Conservation (phyloP, 35 echinoderm and acorn worm species). For the Lytechinus pictus region DNA sequence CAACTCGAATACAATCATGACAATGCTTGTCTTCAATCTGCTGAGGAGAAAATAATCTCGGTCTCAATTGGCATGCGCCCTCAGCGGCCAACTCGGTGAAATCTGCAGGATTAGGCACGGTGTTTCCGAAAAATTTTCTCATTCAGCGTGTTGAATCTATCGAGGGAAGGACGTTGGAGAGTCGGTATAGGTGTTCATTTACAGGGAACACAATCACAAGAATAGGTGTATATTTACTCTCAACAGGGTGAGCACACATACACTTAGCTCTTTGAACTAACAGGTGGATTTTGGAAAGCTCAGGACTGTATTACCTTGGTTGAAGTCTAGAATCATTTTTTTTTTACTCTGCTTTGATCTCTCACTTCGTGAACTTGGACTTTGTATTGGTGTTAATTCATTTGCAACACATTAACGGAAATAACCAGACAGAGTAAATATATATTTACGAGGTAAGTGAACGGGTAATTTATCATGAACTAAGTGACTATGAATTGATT, state of each 20-base stretch:
- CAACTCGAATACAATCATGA: too few species aligned
- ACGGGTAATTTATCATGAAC: background rate
- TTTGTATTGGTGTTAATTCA: background rate
- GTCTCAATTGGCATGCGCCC: background rate
- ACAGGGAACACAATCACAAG: background rate
- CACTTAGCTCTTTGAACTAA: background rate
- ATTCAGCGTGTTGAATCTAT: background rate
- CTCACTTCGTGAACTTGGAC: background rate
- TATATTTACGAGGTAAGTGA: background rate
- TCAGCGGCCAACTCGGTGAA: background rate
- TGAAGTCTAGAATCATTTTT: background rate
- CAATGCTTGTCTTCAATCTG: too few species aligned
- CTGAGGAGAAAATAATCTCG: background rate
- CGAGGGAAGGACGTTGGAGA: background rate
- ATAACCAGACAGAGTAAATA: background rate
- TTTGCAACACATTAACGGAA: slow-evolving; percentile 11
- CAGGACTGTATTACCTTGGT: background rate
- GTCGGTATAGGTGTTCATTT: background rate
- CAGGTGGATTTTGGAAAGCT: background rate
- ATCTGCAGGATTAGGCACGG: background rate
- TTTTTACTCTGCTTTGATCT: background rate
- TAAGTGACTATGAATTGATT: background rate
- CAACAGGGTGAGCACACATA: background rate
- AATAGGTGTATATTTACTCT: background rate
- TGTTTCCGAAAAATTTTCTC: background rate